phyloP scores from a whole-genome alignment of 2,888 invertebrate genomes.

The Eristalis arbustorum region DNA sequence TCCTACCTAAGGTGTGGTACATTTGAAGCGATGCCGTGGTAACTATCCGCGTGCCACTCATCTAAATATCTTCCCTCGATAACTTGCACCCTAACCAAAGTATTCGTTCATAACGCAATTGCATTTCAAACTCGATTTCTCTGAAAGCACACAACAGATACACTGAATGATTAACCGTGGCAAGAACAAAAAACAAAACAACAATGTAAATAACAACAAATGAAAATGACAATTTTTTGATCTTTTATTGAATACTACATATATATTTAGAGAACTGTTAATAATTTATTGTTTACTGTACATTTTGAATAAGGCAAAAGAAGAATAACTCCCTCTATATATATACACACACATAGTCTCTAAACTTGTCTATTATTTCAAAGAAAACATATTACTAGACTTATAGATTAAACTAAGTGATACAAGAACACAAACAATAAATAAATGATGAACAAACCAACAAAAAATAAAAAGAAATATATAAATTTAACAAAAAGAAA shows the following conservation, averaged over 20 bases:
- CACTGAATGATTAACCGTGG: not conserved
- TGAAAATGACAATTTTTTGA: constrained; percentile 9
- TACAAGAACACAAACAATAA: constrained; percentile 52
- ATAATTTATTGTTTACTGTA: constrained; percentile 56
- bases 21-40: no score
- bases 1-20: no score
- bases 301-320: constrained; percentile 3
- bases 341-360: not conserved
- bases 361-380: constrained; percentile 58
- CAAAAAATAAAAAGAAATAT: constrained; percentile 24
- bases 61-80: no score
- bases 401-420: constrained; percentile 63
- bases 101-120: not conserved
- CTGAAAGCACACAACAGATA: not conserved
- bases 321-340: constrained; percentile 1
- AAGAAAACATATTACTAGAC: constrained; percentile 46
- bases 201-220: constrained; percentile 43
- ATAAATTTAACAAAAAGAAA: constrained; percentile 5
- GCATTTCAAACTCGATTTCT: constrained; percentile 9
- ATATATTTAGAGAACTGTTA: constrained; percentile 30
- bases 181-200: not conserved
- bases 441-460: constrained; percentile 31
- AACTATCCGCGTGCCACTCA: no score
- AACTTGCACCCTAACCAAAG: no score
- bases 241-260: constrained; percentile 19